Evolutionary conservation across 2,888 invertebrate species (phyloP).

Genomic region (Cecidostiba fungosa): DNA sequence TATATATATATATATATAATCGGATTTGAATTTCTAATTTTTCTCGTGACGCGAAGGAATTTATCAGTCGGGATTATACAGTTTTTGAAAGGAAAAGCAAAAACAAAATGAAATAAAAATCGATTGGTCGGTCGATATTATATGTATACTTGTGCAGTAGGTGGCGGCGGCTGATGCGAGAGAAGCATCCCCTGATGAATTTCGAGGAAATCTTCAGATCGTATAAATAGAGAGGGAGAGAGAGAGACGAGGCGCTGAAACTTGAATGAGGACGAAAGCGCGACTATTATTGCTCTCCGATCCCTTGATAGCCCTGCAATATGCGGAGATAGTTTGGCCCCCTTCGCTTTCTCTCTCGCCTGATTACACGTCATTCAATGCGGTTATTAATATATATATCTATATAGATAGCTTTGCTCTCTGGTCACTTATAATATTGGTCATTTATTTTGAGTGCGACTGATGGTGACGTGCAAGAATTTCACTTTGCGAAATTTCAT

Average conservation of each 20-base stretch:
- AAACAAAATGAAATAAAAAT: not conserved
- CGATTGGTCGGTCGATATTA: not conserved
- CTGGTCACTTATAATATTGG: too few relatives aligned
- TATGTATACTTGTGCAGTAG: not conserved
- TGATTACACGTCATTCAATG: slow-evolving; percentile 23
- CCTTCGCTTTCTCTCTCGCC: not conserved
- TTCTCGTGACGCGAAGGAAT: not conserved
- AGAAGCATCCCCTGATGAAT: slow-evolving; percentile 48
- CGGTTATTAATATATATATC: not conserved
- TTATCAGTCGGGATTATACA: not conserved
- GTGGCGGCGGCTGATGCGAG: not conserved
- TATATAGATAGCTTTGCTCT: not conserved
- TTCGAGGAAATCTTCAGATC: slow-evolving; percentile 31
- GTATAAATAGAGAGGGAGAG: slow-evolving; percentile 40
- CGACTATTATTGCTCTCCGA: slow-evolving; percentile 43
- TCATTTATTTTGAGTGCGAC: too few relatives aligned
- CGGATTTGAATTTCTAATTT: not conserved
- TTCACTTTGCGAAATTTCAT: too few relatives aligned
- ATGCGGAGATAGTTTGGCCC: slow-evolving; percentile 27
- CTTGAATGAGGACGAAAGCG: slow-evolving; percentile 53
- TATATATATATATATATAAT: not conserved
- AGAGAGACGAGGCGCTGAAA: slow-evolving; percentile 39
- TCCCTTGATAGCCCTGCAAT: slow-evolving; percentile 34
- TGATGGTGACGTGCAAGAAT: too few relatives aligned
- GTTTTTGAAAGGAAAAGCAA: not conserved